phyloP scores from a whole-genome alignment of 2,113 vertebrate species.

The Chloebia gouldiae region DNA sequence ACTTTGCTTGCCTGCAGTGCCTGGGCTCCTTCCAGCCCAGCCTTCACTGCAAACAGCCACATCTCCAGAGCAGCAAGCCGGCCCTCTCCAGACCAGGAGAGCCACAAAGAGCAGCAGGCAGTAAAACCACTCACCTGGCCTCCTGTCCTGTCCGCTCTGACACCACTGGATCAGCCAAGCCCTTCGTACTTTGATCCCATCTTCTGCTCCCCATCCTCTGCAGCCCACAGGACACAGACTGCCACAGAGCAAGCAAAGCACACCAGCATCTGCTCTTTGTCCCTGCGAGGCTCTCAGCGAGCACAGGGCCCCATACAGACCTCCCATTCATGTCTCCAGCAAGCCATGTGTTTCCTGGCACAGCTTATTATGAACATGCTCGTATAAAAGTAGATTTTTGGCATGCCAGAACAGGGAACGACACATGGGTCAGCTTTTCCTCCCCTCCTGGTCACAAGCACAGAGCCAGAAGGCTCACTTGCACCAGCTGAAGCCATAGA shows the following conservation, averaged over 20 bases:
- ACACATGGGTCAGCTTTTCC: not conserved
- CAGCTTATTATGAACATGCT: not conserved
- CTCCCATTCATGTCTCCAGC: not conserved
- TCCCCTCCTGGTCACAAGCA: not conserved
- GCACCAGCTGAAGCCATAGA: not conserved
- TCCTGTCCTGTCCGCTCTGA: not conserved
- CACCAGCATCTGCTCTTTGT: not conserved
- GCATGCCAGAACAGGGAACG: slow-evolving; percentile 6
- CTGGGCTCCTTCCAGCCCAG: not conserved
- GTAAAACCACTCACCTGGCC: not conserved
- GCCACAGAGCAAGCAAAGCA: not conserved
- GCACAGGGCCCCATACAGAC: slow-evolving; percentile 20
- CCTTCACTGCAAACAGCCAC: not conserved
- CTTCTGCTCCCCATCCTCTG: not conserved
- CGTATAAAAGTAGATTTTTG: slow-evolving; percentile 39
- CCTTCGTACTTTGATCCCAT: not conserved
- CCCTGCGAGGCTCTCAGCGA: not conserved
- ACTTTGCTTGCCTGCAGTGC: not conserved
- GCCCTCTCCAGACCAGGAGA: not conserved
- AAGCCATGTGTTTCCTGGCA: slow-evolving; percentile 56
- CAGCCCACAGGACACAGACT: not conserved
- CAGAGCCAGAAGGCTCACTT: not conserved
- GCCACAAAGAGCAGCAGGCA: not conserved
- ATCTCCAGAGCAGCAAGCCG: not conserved
- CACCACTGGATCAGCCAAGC: not conserved